Evolutionary conservation across 2,797 vertebrate genomes (phyloP).

Genomic region (Alauda arvensis): DNA sequence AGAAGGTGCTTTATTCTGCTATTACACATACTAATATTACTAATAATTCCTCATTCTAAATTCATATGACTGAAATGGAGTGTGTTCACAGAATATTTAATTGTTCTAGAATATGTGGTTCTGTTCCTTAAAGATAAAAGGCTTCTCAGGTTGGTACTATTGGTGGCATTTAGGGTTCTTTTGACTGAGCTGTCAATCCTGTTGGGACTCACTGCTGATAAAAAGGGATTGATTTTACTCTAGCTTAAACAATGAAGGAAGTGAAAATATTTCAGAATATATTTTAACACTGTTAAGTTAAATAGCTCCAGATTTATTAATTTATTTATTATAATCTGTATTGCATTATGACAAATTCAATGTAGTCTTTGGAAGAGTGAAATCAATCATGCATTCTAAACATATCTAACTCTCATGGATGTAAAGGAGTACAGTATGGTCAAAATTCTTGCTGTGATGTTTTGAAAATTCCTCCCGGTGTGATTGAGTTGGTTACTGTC

Average conservation of each 20-base stretch:
- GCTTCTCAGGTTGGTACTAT: not conserved
- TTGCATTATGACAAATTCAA: not conserved
- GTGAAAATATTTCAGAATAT: not conserved
- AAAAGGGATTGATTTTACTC: not conserved
- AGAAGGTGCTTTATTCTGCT: not conserved
- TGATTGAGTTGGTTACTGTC: not conserved
- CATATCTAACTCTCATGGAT: rapidly evolving
- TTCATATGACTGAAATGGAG: not conserved
- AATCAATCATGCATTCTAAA: not conserved
- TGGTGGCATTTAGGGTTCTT: not conserved
- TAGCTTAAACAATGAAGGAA: not conserved
- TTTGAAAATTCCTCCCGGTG: not conserved
- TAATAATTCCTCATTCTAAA: not conserved
- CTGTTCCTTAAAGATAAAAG: not conserved
- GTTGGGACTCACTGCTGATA: not conserved
- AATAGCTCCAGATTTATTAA: not conserved
- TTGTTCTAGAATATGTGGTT: not conserved
- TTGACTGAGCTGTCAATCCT: not conserved
- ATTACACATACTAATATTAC: not conserved
- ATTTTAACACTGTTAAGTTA: not conserved
- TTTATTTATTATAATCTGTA: not conserved
- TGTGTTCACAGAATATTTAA: not conserved
- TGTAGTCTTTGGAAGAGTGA: not conserved
- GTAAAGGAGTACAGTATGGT: not conserved
- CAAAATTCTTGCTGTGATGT: not conserved